Percentiles rank a stretch among this genome's conserved stretches.
These are phyloP conservation scores for Neodiprion lecontei DNA, from an alignment of 1,140 invertebrate species.

Conservation along the genomic window DNA sequence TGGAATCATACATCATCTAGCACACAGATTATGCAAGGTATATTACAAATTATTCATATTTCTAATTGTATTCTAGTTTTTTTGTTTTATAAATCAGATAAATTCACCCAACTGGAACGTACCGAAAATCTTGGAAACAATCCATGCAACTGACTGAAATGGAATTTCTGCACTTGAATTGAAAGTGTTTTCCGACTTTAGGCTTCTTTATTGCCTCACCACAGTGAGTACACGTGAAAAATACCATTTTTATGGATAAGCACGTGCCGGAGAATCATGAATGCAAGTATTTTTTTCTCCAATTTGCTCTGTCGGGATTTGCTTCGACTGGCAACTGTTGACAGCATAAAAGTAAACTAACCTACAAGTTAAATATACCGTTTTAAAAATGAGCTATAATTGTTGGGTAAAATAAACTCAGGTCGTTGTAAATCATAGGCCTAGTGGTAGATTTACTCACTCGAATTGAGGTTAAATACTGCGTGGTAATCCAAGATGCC, in stretches of 20 bases:
- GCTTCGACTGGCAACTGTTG: no score
- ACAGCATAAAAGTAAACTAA: no score
- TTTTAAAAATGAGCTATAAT: no score
- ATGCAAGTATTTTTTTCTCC: background rate
- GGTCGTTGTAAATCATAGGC: no score
- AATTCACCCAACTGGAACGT: constrained; percentile 45
- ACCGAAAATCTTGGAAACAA: constrained; percentile 89
- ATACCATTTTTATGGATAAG: constrained; percentile 73
- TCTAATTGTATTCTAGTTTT: constrained; percentile 9
- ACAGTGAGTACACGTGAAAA: constrained; percentile 91
- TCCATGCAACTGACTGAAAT: constrained; percentile 85
- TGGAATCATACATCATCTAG: constrained; percentile 26
- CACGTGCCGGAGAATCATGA: background rate
- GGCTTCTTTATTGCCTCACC: constrained; percentile 90
- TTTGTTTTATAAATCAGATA: constrained; percentile 5
- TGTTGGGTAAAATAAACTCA: no score
- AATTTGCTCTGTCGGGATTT: no score
- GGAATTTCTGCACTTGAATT: constrained; percentile 68
- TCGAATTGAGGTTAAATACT: no score
- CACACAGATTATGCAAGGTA: constrained; percentile 20
- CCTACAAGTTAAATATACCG: no score
- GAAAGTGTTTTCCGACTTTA: constrained; percentile 90
- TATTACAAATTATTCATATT: constrained; percentile 19
- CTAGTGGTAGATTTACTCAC: no score
- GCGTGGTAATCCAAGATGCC: no score